Evolutionary conservation across 2,888 invertebrate genomes (phyloP), one percentile per base, ranked within the genome.

Genomic region (Cheilosia scutellata): DNA sequence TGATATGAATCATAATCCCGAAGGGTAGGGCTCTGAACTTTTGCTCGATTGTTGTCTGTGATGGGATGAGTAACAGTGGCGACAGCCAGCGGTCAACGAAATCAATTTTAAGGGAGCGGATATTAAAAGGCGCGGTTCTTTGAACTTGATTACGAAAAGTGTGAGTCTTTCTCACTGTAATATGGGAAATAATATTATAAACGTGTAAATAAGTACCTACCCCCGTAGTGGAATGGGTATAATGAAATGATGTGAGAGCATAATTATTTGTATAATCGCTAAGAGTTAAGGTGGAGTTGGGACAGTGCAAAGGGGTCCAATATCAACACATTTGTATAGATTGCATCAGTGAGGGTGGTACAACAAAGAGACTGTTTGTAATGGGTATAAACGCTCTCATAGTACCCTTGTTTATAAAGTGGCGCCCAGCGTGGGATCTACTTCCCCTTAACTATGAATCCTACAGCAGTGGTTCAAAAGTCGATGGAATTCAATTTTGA

Each of bases 91-190:
- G 63, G 53, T 37, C 49, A 71, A 51, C 51, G 51, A 62, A 68
- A 79, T 79, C 70, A 65, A 75, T 75, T 79, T 79, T 25, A 84
- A 84, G 75, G 84, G 84, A 84, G 79, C 75, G 84, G 84, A 84
- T 84, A 71, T 65, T 27, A 53, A 13, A 16, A 83, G 84, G 84
- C 66, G 84, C 60, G 84, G 79, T 79, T 63, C 74, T 60, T 72
- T 72, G 72, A 66, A 72, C 79, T 29, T 65, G 27, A 29, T 47
- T 25, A 63, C 47, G 47, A 57, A 33, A 70, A 37, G 63, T 71
- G 62, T 63, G 55, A 57, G 37, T 44, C n/a, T 60, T 66, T 51
- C 27, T 27, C 51, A 51, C 11, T 13, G 11, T 27, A 2, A 9
- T 47, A 55, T 53, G 77, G 53, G 44, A 77, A 47, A 63, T 78